Evolutionary conservation across 1,140 invertebrate species (phyloP).

Genomic region (Drosophila santomea): DNA sequence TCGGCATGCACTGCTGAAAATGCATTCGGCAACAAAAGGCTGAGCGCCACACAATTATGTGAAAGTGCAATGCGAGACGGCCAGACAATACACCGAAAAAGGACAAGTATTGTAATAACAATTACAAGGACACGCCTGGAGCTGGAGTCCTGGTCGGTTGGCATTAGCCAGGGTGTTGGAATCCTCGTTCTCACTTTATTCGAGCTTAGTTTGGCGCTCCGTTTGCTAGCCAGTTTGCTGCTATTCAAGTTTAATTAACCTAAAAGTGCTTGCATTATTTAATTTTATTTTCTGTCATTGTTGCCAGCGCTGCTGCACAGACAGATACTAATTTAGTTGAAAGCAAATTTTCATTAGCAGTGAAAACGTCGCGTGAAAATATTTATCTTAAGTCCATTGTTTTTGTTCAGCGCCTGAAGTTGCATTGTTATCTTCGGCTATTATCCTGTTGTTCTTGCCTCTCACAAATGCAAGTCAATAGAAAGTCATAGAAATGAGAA

Average conservation of each 20-base stretch:
- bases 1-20: slow-evolving; percentile 57
- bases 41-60: slow-evolving; percentile 67
- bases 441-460: slow-evolving; percentile 18
- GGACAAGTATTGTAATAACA: slow-evolving; percentile 79
- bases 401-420: slow-evolving; percentile 51
- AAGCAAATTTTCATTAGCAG: slow-evolving; percentile 80
- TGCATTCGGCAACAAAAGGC: slow-evolving; percentile 60
- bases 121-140: slow-evolving; percentile 66
- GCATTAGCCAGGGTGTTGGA: slow-evolving; percentile 13
- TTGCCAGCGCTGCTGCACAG: slow-evolving; percentile 32
- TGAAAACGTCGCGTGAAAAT: slow-evolving; percentile 79
- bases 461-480: slow-evolving; percentile 19
- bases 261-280: slow-evolving; percentile 82
- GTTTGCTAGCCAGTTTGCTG: slow-evolving; percentile 69
- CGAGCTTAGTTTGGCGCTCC: slow-evolving; percentile 57
- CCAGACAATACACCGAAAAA: slow-evolving; percentile 58
- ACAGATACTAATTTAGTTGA: slow-evolving; percentile 75
- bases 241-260: slow-evolving; percentile 81
- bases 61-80: slow-evolving; percentile 70
- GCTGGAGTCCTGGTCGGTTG: slow-evolving; percentile 15
- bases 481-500: background rate
- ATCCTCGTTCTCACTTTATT: slow-evolving; percentile 48
- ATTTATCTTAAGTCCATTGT: slow-evolving; percentile 73
- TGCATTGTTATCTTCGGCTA: slow-evolving; percentile 27
- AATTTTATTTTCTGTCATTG: slow-evolving; percentile 74